phyloP scores from a whole-genome alignment of 2,888 invertebrate species.

The Drosophila differens region DNA sequence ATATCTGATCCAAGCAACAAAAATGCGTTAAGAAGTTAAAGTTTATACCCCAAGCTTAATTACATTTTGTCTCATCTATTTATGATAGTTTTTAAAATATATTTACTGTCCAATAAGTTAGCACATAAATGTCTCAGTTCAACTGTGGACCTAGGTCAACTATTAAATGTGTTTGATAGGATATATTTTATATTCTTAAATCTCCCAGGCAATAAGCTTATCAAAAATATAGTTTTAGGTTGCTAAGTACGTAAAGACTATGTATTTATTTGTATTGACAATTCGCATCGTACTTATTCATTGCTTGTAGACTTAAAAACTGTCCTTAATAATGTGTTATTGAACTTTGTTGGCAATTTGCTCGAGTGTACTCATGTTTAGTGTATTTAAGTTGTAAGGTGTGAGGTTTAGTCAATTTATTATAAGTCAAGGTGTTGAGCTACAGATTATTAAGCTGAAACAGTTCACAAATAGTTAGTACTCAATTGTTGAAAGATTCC shows the following conservation, averaged over 20 bases:
- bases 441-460: neutral
- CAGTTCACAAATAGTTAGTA: slow-evolving; percentile 7
- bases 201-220: neutral
- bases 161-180: neutral
- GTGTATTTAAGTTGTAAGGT: slow-evolving; percentile 14
- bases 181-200: neutral
- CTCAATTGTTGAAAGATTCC: slow-evolving; percentile 31
- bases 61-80: slow-evolving; percentile 4
- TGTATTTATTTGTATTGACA: neutral
- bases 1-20: slow-evolving; percentile 1
- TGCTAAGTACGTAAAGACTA: neutral
- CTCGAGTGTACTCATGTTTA: slow-evolving; percentile 1
- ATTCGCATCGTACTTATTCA: neutral
- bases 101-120: slow-evolving; percentile 22
- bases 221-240: neutral
- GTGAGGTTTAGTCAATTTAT: neutral
- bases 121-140: slow-evolving; percentile 12
- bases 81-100: slow-evolving; percentile 2
- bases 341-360: neutral
- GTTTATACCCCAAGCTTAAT: slow-evolving; percentile 4
- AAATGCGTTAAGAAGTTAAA: neutral
- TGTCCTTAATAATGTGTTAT: neutral
- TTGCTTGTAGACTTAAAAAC: neutral
- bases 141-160: neutral
- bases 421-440: neutral